Conservation (phyloP, 37 sponge, comb jelly and placozoan genomes). For the Halichondria panicea region DNA sequence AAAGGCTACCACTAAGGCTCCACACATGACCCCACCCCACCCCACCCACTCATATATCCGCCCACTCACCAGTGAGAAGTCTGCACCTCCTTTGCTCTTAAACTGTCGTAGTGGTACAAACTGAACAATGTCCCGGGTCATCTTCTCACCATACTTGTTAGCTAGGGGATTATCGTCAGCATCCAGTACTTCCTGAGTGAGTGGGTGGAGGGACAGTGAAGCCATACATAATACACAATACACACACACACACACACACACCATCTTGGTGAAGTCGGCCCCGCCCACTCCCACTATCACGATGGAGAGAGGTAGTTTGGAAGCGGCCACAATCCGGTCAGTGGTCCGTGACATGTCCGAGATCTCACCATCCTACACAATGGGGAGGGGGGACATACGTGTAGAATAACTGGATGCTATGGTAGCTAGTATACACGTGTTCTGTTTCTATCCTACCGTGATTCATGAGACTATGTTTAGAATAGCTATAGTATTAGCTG, state of each 20-base stretch:
- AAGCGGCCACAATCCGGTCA: conserved; percentile 83
- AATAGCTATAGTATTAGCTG: not conserved
- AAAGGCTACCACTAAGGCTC: no score
- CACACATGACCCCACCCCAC: not conserved
- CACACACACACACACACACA: conserved; percentile 32
- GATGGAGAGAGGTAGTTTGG: conserved; percentile 84
- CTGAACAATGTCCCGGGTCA: conserved; percentile 92
- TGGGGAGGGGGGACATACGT: no score
- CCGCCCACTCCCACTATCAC: conserved; percentile 91
- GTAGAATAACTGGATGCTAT: no score
- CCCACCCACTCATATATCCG: not conserved
- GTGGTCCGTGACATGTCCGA: conserved; percentile 82
- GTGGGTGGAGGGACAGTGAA: no score
- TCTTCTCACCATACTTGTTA: conserved; percentile 53
- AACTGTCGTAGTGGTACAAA: conserved; percentile 82
- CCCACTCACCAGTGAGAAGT: conserved; percentile 76
- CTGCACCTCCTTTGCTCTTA: conserved; percentile 29
- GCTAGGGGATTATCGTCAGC: conserved; percentile 84
- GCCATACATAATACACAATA: not conserved
- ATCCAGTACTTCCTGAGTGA: conserved; percentile 77
- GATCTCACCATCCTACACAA: conserved; percentile 81
- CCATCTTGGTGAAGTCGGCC: conserved; percentile 92
- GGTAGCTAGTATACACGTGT: not conserved
- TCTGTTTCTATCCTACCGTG: not conserved
- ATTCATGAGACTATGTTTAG: not conserved